Evolutionary conservation across 2,797 vertebrate genomes (phyloP).

Genomic region (Propithecus perrieri): DNA sequence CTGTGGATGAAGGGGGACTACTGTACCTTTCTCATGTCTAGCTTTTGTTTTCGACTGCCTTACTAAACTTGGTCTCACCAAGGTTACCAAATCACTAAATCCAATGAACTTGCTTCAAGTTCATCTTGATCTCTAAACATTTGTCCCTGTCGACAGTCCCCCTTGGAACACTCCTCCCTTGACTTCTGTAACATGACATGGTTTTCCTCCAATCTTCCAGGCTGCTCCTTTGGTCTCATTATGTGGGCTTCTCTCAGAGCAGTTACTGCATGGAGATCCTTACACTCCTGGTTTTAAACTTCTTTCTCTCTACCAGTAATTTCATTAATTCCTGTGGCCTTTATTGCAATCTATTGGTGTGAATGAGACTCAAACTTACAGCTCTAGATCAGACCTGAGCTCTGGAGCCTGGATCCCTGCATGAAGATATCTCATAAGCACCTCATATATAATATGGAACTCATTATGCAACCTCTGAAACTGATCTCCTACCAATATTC

Average conservation of each 20-base stretch:
- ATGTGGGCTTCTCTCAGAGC: background rate
- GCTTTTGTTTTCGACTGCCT: background rate
- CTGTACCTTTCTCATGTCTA: background rate
- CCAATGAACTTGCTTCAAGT: background rate
- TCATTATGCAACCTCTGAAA: background rate
- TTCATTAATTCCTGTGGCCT: background rate
- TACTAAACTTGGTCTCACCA: background rate
- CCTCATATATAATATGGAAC: background rate
- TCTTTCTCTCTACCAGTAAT: background rate
- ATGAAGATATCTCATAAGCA: background rate
- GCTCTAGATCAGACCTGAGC: background rate
- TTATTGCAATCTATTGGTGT: background rate
- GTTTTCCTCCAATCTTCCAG: background rate
- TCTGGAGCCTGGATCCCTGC: background rate
- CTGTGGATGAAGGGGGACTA: background rate
- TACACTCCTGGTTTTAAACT: background rate
- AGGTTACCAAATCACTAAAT: background rate
- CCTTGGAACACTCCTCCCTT: background rate
- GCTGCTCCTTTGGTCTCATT: background rate
- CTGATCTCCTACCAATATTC: background rate
- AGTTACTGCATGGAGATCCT: background rate
- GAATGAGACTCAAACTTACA: background rate
- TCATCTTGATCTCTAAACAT: background rate
- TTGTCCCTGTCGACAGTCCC: background rate
- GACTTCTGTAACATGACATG: background rate